Percentiles rank a stretch among this genome's conserved stretches.
These are phyloP conservation scores for Lydus trimaculatus DNA, from an alignment of 2,888 invertebrate species.

Conservation along the genomic window DNA sequence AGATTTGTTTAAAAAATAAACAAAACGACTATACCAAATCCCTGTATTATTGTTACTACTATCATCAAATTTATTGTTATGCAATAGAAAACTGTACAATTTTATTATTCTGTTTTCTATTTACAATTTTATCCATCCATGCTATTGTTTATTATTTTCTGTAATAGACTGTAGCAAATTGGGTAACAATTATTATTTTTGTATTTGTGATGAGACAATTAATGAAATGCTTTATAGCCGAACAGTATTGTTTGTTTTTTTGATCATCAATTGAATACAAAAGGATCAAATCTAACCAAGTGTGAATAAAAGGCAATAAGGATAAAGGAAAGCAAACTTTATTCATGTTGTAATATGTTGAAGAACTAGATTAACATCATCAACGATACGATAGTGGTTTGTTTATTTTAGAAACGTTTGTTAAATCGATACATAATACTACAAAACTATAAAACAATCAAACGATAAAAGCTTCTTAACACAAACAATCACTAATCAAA, in stretches of 20 bases:
- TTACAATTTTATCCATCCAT: background rate
- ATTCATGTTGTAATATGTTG: too few species aligned
- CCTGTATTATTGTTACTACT: slow-evolving; percentile 5
- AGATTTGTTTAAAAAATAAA: slow-evolving; percentile 25
- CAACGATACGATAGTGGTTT: slow-evolving; percentile 20
- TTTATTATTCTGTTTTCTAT: background rate
- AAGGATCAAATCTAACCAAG: background rate
- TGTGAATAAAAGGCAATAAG: slow-evolving; percentile 12
- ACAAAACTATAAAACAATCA: background rate
- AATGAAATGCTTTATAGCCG: background rate
- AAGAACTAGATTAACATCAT: too few species aligned
- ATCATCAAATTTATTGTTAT: slow-evolving; percentile 1
- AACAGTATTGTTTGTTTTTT: slow-evolving; percentile 22
- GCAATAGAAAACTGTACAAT: background rate
- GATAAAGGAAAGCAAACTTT: background rate
- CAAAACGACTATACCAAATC: slow-evolving; percentile 3
- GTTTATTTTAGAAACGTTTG: slow-evolving; percentile 24
- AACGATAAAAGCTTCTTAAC: background rate
- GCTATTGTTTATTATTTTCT: background rate
- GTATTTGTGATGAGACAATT: background rate
- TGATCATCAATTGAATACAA: slow-evolving; percentile 10
- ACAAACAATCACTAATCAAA: background rate
- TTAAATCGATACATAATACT: slow-evolving; percentile 29
- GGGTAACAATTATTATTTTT: background rate
- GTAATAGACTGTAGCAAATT: background rate